phyloP scores from a whole-genome alignment of 1,140 invertebrate genomes.

The Homalodisca vitripennis region DNA sequence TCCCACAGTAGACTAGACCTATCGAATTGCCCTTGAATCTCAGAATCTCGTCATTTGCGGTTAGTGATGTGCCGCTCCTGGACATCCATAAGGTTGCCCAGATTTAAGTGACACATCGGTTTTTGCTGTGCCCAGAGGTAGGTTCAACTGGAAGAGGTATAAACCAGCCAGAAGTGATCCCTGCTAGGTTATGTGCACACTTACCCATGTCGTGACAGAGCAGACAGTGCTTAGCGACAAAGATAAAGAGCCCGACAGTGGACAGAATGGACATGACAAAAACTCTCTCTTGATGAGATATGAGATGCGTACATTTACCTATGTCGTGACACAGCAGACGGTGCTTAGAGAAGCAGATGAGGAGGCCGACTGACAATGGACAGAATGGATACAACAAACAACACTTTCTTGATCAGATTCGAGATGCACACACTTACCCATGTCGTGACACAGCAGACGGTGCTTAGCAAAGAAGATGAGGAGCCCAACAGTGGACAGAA shows the following conservation, averaged over 20 bases:
- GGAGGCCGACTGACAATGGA: constrained; percentile 77
- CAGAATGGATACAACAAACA: constrained; percentile 72
- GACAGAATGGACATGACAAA: constrained; percentile 73
- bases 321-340: constrained; percentile 82
- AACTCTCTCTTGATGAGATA: constrained; percentile 70
- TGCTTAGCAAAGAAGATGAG: constrained; percentile 86
- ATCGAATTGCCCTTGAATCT: too few relatives aligned
- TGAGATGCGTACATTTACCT: constrained; percentile 62
- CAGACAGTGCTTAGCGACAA: constrained; percentile 84
- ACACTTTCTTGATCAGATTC: constrained; percentile 66
- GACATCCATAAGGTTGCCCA: too few relatives aligned
- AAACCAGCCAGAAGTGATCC: too few relatives aligned
- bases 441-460: constrained; percentile 79
- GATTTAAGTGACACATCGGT: too few relatives aligned
- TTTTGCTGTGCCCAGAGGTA: too few relatives aligned
- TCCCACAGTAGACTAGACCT: too few relatives aligned
- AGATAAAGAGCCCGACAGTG: constrained; percentile 77
- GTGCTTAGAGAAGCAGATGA: constrained; percentile 86
- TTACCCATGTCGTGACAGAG: constrained; percentile 85
- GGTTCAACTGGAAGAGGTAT: too few relatives aligned
- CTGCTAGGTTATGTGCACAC: too few relatives aligned
- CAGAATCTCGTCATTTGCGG: too few relatives aligned
- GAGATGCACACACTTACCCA: constrained; percentile 77
- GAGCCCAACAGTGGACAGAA: constrained; percentile 75
- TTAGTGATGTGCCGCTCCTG: too few relatives aligned